A percentile compares a stretch with the other conserved stretches of the same genome.
These are phyloP conservation scores for Cyanistes caeruleus DNA, from an alignment of 2,113 vertebrate species.

Conservation along the genomic window DNA sequence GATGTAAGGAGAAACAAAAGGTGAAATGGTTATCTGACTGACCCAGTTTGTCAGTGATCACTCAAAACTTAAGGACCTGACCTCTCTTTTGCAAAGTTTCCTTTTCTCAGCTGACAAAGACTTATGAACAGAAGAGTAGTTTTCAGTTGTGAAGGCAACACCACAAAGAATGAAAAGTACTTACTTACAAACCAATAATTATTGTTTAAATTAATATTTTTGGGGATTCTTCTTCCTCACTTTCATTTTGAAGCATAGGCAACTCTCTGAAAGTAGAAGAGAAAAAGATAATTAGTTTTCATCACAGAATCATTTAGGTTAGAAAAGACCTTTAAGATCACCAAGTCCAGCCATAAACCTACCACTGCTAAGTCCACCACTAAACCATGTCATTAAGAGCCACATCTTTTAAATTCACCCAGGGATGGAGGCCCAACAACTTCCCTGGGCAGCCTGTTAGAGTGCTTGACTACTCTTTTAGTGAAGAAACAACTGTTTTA, in stretches of 20 bases:
- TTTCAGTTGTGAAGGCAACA: not conserved
- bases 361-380: not conserved
- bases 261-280: conserved; percentile 23
- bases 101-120: not conserved
- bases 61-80: not conserved
- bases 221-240: conserved; percentile 1
- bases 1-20: not conserved
- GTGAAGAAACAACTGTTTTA: not conserved
- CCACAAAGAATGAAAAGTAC: not conserved
- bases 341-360: not conserved
- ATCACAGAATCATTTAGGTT: not conserved
- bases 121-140: not conserved
- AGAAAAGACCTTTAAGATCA: not conserved
- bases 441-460: not conserved
- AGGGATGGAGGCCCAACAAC: not conserved
- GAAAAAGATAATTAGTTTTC: not conserved
- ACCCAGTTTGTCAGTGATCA: not conserved
- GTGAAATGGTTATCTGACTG: not conserved
- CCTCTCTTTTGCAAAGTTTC: not conserved
- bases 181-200: not conserved
- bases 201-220: not conserved
- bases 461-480: not conserved
- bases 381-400: not conserved
- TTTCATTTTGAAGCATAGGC: conserved; percentile 39
- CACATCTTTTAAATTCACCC: not conserved